Evolutionary conservation across 1,140 invertebrate species (phyloP), one percentile per base, ranked within the genome.

Genomic region (Lepidurus couesii): DNA sequence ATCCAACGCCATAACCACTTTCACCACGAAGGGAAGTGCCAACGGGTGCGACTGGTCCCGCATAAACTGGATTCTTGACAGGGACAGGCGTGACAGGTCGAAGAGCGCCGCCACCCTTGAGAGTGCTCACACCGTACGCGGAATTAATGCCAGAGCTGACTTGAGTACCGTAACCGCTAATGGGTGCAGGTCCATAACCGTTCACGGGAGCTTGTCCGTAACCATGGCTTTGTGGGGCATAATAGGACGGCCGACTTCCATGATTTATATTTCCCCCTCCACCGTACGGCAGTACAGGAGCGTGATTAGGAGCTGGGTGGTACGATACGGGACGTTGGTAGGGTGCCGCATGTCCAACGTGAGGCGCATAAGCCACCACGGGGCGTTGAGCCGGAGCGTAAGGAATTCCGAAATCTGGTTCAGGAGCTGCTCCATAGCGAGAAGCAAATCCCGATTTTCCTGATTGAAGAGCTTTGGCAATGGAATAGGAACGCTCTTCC

Each of bases 131-230:
- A 65, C 53, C 53, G 53, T 65, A 65, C 8, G 53, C 53, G 6
- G 53, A 65, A 65, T 65, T 65, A 65, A 65, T 65, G 53, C 53
- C 53, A 21, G 13, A 13, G 53, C n/a, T 65, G 21, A 65, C 53
- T 65, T 65, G 53, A 65, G 53, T 65, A 65, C 53, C 53, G 53
- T 65, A 65, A 65, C 53, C 53, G 53, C 53, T 65, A 65, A 65
- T 65, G 21, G 53, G 53, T n/a, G 53, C 53, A 21, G 16, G 53
- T 65, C 53, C 53, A 65, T 65, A 65, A 65, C 53, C 53, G 53
- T n/a, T 65, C 16, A 65, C 21, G 21, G 53, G 53, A 65, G 53
- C 53, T n/a, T 65, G 53, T 65, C 53, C 53, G 8, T 65, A 65
- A 65, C 53, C 53, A 65, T 13, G 16, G 21, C 16, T 65, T 65